These are phyloP conservation scores for Poecilia latipinna DNA, from an alignment of 2,113 vertebrate genomes.

Conservation along the genomic window DNA sequence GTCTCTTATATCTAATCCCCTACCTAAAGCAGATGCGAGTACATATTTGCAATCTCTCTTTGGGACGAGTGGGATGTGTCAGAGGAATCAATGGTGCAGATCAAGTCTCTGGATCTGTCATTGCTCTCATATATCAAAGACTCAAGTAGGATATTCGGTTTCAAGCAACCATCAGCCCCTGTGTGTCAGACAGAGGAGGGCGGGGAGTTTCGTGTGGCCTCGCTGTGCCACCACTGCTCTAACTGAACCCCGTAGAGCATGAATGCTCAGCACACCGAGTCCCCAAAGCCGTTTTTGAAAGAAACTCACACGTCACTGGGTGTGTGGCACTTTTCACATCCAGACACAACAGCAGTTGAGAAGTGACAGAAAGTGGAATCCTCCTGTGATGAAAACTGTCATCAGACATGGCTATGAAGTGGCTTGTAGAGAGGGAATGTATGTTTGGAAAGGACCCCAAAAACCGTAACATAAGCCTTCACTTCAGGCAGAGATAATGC, in stretches of 20 bases:
- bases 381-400: conserved; percentile 53
- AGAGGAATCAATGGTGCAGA: conserved; percentile 22
- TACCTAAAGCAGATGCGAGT: not conserved
- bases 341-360: conserved; percentile 56
- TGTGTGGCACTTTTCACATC: conserved; percentile 51
- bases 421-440: conserved; percentile 43
- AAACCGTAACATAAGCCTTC: conserved; percentile 22
- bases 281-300: conserved; percentile 26
- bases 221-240: conserved; percentile 39
- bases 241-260: conserved; percentile 52
- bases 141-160: conserved; percentile 53
- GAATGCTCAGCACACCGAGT: conserved; percentile 3
- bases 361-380: conserved; percentile 48
- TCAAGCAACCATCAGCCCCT: conserved; percentile 33
- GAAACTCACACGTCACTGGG: conserved; percentile 44
- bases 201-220: conserved; percentile 28
- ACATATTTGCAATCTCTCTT: conserved; percentile 1
- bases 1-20: not conserved
- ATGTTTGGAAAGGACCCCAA: not conserved
- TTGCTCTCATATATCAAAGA: conserved; percentile 69
- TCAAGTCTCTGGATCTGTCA: conserved; percentile 46
- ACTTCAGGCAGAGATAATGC: not conserved
- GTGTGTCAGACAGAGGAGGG: conserved; percentile 16
- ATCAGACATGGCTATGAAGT: conserved; percentile 34
- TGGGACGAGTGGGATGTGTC: not conserved